These are phyloP conservation scores for Laodelphax striatellus DNA, from an alignment of 1,140 invertebrate genomes.

Conservation along the genomic window DNA sequence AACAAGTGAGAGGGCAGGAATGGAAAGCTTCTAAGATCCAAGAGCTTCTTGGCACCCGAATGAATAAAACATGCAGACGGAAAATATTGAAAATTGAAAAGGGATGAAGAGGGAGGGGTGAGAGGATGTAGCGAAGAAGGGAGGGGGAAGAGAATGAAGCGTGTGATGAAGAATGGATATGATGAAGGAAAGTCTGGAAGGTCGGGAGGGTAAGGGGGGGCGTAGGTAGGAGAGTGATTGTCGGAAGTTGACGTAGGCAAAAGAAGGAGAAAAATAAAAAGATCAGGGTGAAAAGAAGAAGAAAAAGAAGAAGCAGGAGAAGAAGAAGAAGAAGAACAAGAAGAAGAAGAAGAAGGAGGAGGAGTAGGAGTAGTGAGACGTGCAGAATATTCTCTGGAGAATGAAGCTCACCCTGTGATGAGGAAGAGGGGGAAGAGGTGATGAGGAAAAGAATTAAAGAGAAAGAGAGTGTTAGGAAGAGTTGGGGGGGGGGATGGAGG, in stretches of 20 bases:
- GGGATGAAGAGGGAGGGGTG: not conserved
- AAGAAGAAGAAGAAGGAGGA: too few species aligned
- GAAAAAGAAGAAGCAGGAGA: too few species aligned
- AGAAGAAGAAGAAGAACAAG: too few species aligned
- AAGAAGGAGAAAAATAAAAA: too few species aligned
- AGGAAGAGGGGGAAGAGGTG: not conserved
- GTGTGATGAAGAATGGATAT: not conserved
- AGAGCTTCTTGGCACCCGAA: not conserved
- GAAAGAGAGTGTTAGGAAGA: conserved; percentile 5
- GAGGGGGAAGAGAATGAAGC: not conserved
- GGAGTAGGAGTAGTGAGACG: too few species aligned
- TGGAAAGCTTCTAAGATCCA: too few species aligned
- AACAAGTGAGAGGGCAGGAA: too few species aligned
- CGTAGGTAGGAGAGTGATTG: too few species aligned
- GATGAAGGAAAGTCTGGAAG: not conserved
- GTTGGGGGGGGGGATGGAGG: not conserved
- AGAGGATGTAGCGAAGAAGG: too few species aligned
- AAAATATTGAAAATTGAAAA: conserved; percentile 10
- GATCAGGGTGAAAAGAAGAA: not conserved
- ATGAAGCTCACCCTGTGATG: too few species aligned
- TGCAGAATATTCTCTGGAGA: too few species aligned
- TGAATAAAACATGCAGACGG: not conserved
- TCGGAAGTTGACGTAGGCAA: too few species aligned
- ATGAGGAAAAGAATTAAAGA: not conserved
- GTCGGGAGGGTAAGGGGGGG: not conserved